Conservation (phyloP, 2,888 invertebrate genomes). For the Minunthozetes semirufus region DNA sequence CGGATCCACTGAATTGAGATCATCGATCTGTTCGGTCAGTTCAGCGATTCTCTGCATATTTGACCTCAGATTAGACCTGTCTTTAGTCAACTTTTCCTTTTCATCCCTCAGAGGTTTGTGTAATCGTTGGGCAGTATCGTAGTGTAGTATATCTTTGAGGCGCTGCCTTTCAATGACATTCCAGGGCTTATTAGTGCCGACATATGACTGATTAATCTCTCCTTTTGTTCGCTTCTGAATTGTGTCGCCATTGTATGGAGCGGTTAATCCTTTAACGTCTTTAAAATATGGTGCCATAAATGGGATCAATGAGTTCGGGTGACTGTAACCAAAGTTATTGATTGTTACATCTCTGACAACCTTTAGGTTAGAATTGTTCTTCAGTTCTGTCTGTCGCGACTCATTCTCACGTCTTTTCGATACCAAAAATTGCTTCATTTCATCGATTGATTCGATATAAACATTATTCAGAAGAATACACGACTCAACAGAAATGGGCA, state of each 20-base stretch:
- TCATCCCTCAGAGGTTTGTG: slow-evolving; percentile 5
- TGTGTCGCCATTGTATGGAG: slow-evolving; percentile 54
- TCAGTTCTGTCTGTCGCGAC: neutral
- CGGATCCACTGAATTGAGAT: neutral
- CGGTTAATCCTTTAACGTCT: slow-evolving; percentile 54
- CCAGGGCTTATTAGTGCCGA: slow-evolving; percentile 29
- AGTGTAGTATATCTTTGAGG: slow-evolving; percentile 7
- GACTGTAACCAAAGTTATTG: neutral
- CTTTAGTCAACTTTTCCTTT: neutral
- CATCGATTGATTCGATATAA: slow-evolving; percentile 21
- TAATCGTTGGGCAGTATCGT: neutral
- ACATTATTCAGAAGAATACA: slow-evolving; percentile 31
- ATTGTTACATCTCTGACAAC: neutral
- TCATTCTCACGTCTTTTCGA: slow-evolving; percentile 18
- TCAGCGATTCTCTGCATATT: slow-evolving; percentile 4
- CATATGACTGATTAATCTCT: slow-evolving; percentile 31
- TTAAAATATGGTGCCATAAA: slow-evolving; percentile 62
- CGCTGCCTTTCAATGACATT: slow-evolving; percentile 15
- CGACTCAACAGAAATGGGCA: slow-evolving; percentile 1
- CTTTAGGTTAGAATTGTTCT: neutral
- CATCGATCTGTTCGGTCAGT: slow-evolving; percentile 26
- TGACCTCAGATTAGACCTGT: neutral
- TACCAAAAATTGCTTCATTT: slow-evolving; percentile 5
- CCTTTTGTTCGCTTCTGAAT: slow-evolving; percentile 31
- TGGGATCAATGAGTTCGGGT: slow-evolving; percentile 35